Conservation (phyloP, 1,140 invertebrate species). For the Colletes gigas region DNA sequence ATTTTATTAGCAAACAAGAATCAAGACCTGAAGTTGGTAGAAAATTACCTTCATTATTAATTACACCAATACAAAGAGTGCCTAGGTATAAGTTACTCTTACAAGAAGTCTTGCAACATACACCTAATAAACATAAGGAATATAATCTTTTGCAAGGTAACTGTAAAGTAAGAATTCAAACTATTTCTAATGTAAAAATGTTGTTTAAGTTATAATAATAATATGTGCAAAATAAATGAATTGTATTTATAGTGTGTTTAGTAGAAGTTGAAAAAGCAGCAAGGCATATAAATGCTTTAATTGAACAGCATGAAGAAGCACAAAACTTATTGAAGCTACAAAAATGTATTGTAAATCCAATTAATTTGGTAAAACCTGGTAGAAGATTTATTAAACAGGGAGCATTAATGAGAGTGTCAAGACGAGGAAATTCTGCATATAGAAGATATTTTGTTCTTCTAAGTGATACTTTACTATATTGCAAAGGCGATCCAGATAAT, state of each 20-base stretch:
- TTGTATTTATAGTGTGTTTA: slow-evolving; percentile 82
- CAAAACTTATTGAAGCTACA: slow-evolving; percentile 86
- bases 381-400: slow-evolving; percentile 87
- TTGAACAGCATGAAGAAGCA: slow-evolving; percentile 87
- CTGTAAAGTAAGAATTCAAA: slow-evolving; percentile 2
- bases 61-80: slow-evolving; percentile 89
- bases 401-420: slow-evolving; percentile 84
- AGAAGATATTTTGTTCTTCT: slow-evolving; percentile 81
- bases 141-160: slow-evolving; percentile 81
- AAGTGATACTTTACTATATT: slow-evolving; percentile 82
- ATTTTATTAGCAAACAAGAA: slow-evolving; percentile 85
- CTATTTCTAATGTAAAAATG: slow-evolving; percentile 9
- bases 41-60: slow-evolving; percentile 87
- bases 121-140: slow-evolving; percentile 83
- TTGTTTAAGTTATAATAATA: not conserved
- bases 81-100: slow-evolving; percentile 88
- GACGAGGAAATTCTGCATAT: slow-evolving; percentile 81
- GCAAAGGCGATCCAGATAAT: slow-evolving; percentile 81
- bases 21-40: slow-evolving; percentile 86
- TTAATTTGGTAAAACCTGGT: slow-evolving; percentile 86
- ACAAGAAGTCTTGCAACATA: slow-evolving; percentile 85
- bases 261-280: slow-evolving; percentile 86
- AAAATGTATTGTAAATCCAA: slow-evolving; percentile 82
- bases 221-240: slow-evolving; percentile 13
- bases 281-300: slow-evolving; percentile 86